phyloP scores from a whole-genome alignment of 2,797 vertebrate species.

The Aythya fuligula region DNA sequence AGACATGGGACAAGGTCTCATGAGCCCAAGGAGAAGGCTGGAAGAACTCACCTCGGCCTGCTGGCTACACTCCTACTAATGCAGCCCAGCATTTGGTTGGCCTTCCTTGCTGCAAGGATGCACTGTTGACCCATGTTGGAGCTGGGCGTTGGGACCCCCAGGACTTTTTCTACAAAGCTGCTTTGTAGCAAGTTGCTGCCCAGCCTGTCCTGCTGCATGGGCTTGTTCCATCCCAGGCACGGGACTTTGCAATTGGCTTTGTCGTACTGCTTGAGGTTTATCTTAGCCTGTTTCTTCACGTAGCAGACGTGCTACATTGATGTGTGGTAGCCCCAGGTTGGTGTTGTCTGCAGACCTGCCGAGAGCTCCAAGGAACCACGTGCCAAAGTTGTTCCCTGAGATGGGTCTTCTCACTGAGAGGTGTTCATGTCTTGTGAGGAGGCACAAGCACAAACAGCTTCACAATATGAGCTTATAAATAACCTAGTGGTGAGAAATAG shows the following conservation, averaged over 20 bases:
- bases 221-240: background rate
- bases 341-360: background rate
- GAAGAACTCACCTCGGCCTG: background rate
- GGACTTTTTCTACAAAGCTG: background rate
- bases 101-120: too few species aligned
- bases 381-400: background rate
- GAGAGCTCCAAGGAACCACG: accelerated
- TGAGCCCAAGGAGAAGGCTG: background rate
- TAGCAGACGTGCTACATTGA: background rate
- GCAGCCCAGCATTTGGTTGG: background rate
- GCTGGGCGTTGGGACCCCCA: background rate
- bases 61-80: background rate
- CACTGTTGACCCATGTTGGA: background rate
- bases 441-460: background rate
- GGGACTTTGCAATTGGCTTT: background rate
- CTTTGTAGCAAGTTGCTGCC: background rate
- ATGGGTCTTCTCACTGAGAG: background rate
- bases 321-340: background rate
- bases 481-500: background rate
- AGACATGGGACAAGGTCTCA: background rate
- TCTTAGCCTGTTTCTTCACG: background rate
- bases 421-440: background rate
- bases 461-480: background rate
- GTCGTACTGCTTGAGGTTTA: background rate
- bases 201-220: background rate